Evolutionary conservation across 92 coral and sea anemone species (phyloP), one percentile per base, ranked within the genome.

Genomic region (Umimayanthus chanpuru): DNA sequence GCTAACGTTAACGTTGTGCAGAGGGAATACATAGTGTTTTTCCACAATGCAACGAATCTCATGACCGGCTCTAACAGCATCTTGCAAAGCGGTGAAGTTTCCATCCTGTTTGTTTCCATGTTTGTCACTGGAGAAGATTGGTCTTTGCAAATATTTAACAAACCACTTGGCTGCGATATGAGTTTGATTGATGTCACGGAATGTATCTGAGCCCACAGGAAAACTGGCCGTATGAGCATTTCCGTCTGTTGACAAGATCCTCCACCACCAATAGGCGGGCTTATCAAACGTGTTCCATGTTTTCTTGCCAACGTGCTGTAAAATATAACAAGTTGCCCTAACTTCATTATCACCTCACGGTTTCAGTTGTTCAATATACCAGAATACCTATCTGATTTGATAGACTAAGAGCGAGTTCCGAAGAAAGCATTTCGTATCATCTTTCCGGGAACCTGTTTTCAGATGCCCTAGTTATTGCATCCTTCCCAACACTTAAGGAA

Each of bases 171-270:
- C 73, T 43, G 78, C 84, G 20, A 47, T 53, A 7, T 66, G 85
- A n/a, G 0, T 9, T 32, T 66, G 80, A 44, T 50, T 80, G 15
- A 72, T 86, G 2, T 92, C 93, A 43, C 91, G 92, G 26, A 85
- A 81, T 21, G 79, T 44, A 36, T 84, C 87, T 39, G 92, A 88
- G 28, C 96, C 96, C 71, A 92, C 95, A 75, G 81, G 90, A 89
- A 92, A 94, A 75, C 96, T 91, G 80, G 79, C 73, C n/a, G 14
- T 11, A n/a, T 25, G 73, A 10, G 23, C 73, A n/a, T 23, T 2
- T 29, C 92, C 92, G 50, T 50, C 21, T 10, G 89, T 90, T 2
- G 90, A 90, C 73, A 90, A 61, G 14, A 85, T 67, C 53, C 30
- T 26, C 92, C 92, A 90, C 92, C 89, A 85, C 92, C 92, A 67